Conservation (phyloP, 1,140 invertebrate species). For the Atta texana region DNA sequence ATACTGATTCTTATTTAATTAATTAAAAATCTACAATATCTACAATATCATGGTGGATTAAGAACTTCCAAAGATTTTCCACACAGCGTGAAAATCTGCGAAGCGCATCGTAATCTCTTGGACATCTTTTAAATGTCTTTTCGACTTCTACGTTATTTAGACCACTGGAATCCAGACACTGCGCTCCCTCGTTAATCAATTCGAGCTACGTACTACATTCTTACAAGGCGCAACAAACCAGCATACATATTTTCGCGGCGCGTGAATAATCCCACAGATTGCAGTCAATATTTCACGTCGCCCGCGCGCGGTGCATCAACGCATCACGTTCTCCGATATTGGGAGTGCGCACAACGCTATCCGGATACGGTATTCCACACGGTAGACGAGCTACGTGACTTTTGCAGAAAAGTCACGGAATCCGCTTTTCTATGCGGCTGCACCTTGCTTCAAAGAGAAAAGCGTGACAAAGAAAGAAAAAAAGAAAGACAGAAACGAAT, state of each 20-base stretch:
- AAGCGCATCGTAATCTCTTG: background rate
- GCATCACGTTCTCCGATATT: slow-evolving; percentile 34
- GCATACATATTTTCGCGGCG: background rate
- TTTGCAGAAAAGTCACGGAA: slow-evolving; percentile 43
- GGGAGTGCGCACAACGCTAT: slow-evolving; percentile 6
- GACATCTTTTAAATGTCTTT: background rate
- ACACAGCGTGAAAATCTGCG: background rate
- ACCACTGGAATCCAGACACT: background rate
- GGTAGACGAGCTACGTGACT: slow-evolving; percentile 42
- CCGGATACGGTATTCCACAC: slow-evolving; percentile 34
- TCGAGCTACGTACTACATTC: background rate
- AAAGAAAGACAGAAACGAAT: background rate
- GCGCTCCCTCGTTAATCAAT: slow-evolving; percentile 17
- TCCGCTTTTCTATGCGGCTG: slow-evolving; percentile 47
- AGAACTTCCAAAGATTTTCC: background rate
- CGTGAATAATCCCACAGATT: slow-evolving; percentile 25
- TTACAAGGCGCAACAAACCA: background rate
- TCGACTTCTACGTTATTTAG: background rate
- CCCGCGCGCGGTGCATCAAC: background rate
- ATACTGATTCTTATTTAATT: background rate
- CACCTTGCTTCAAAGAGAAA: background rate
- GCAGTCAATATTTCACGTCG: slow-evolving; percentile 41
- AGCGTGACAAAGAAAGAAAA: background rate
- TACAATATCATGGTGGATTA: background rate
- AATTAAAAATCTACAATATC: background rate